phyloP scores from a whole-genome alignment of 2,113 vertebrate genomes.

The Tachysurus fulvidraco region DNA sequence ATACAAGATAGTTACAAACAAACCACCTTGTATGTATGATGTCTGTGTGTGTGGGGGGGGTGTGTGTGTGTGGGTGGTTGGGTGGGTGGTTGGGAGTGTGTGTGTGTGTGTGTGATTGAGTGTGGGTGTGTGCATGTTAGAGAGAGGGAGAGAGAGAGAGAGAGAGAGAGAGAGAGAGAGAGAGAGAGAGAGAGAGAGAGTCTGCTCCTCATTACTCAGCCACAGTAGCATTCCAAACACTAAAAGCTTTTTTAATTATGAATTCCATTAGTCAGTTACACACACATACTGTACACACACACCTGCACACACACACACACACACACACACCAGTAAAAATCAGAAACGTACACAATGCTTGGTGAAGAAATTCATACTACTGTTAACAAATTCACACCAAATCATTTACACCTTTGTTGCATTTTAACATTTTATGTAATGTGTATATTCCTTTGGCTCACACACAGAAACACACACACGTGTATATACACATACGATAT shows the following conservation, averaged over 20 bases:
- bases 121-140: too few species aligned
- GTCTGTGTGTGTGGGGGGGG: background rate
- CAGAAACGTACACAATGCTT: slow-evolving; percentile 31
- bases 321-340: slow-evolving; percentile 26
- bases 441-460: background rate
- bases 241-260: slow-evolving; percentile 82
- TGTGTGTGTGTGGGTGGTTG: background rate
- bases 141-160: too few species aligned
- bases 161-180: background rate
- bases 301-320: slow-evolving; percentile 32
- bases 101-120: too few species aligned
- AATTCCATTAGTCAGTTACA: slow-evolving; percentile 66
- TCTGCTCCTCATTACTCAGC: slow-evolving; percentile 48
- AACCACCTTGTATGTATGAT: background rate
- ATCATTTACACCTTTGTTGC: background rate
- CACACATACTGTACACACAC: slow-evolving; percentile 2
- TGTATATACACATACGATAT: background rate
- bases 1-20: background rate
- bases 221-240: slow-evolving; percentile 64
- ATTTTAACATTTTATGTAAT: background rate
- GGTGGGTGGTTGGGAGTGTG: background rate
- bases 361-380: background rate
- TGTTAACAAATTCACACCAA: background rate
- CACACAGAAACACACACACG: slow-evolving; percentile 1
- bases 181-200: slow-evolving; percentile 12